Evolutionary conservation across 2,888 invertebrate species (phyloP), one percentile per base, ranked within the genome.

Genomic region (Fragum whitleyi): DNA sequence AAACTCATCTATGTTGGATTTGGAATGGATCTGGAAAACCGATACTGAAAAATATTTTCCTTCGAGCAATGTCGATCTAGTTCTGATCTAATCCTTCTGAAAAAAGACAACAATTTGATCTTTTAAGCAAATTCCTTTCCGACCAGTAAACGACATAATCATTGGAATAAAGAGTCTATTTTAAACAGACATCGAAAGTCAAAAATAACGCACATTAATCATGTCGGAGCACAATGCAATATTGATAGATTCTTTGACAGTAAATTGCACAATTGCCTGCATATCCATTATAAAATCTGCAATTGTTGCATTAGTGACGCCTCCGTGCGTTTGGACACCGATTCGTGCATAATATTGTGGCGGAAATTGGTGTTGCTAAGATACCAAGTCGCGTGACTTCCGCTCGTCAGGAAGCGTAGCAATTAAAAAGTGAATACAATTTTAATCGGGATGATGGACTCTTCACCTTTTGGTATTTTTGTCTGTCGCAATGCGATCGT

Each of bases 261-360:
- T 65, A 39, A 65, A 65, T 42, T 42, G 42, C 65, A n/a, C 19
- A 21, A 42, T 65, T 39, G 65, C 65, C 65, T 65, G 65, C 65
- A 65, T 23, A 65, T 65, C 65, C 65, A 65, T 65, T 65, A 65
- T 65, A 23, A 65, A 65, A 65, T 65, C 42, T 65, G 65, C 65
- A 65, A 65, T n/a, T 39, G 65, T 26, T 42, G 65, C 65, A 42
- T 39, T 65, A 42, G 42, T 65, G 39, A 42, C 42, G 42, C 21
- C 14, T 21, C 19, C 1, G 36, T 42, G 65, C 65, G 36, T 65
- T 21, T 42, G 42, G 39, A 11, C 42, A 65, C 36, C 65, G 32
- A 11, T 57, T 26, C 57, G 26, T 57, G 47, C 47, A n/a, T n/a
- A 65, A 65, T 42, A 65, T 65, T 42, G 42, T 19, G 3, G 32